Evolutionary conservation across 2,888 invertebrate species (phyloP), one percentile per base, ranked within the genome.

Genomic region (Operophtera brumata): DNA sequence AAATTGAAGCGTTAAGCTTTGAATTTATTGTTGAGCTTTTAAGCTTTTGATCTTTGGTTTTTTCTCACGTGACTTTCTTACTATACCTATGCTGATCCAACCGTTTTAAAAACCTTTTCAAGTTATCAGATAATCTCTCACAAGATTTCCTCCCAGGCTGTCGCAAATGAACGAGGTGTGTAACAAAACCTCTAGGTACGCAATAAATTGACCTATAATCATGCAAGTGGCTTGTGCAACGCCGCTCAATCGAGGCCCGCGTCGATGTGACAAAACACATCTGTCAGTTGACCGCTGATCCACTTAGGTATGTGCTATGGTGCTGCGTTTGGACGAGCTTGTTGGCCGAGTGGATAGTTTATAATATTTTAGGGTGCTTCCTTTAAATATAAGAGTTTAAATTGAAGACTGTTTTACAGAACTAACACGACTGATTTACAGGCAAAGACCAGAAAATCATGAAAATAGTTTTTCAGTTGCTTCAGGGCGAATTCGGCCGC

Each of bases 241-340:
- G 60, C 58, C 62, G 63, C 56, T 61, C 60, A 66, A 65, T 63
- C 64, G 59, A 61, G 65, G 62, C 53, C 67, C 65, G 67, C 65
- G 66, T 59, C 69, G 61, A 72, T 73, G 77, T 79, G 84, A 82
- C 82, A 80, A 80, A 79, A 79, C 79, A 78, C 75, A 81, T 84
- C 78, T 73, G 78, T 84, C 83, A 79, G 69, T 66, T 76, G 75
- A 78, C 77, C 79, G 66, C 71, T 76, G 82, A 73, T 75, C 80
- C 73, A 82, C 75, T 82, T 77, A 20, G 20, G 20, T 20, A 70
- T 56, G 56, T 47, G 56, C 56, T 64, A 54, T 14, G 28, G 53
- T 64, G 79, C 72, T 56, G 45, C 68, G 71, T 77, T 81, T 62
- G 55, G 32, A 50, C 46, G 41, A 47, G 40, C 30, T 40, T 43